Conservation (phyloP, 2,888 invertebrate genomes). For the Conomelus anceps region DNA sequence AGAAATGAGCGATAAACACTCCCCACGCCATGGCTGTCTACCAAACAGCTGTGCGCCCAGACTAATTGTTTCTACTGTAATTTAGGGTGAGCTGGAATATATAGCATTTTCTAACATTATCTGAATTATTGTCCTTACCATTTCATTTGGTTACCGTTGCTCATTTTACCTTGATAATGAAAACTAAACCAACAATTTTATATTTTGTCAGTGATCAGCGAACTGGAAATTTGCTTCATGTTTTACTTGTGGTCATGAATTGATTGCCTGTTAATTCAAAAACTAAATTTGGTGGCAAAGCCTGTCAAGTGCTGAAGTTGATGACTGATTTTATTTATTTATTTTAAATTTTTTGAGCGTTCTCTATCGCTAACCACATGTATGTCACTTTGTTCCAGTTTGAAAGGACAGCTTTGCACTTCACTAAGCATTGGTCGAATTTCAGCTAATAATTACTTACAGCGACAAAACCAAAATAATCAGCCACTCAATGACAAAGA, state of each 20-base stretch:
- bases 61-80: too few relatives aligned
- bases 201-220: too few relatives aligned
- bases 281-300: not conserved
- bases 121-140: too few relatives aligned
- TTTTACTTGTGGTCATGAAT: not conserved
- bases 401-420: slow-evolving; percentile 25
- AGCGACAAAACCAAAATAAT: slow-evolving; percentile 25
- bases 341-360: not conserved
- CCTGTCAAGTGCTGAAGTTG: too few relatives aligned
- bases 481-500: slow-evolving; percentile 49
- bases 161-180: too few relatives aligned
- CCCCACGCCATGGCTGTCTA: too few relatives aligned
- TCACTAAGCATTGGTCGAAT: slow-evolving; percentile 21
- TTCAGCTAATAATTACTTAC: slow-evolving; percentile 20
- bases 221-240: not conserved
- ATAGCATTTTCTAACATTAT: too few relatives aligned
- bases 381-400: slow-evolving; percentile 11
- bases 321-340: not conserved
- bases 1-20: too few relatives aligned
- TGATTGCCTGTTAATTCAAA: not conserved
- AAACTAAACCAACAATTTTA: too few relatives aligned
- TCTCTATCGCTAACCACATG: not conserved
- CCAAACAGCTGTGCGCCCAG: too few relatives aligned
- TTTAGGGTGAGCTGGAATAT: too few relatives aligned
- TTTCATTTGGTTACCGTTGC: too few relatives aligned